These are phyloP conservation scores for Alces alces DNA, from an alignment of 2,113 vertebrate species.

Conservation along the genomic window DNA sequence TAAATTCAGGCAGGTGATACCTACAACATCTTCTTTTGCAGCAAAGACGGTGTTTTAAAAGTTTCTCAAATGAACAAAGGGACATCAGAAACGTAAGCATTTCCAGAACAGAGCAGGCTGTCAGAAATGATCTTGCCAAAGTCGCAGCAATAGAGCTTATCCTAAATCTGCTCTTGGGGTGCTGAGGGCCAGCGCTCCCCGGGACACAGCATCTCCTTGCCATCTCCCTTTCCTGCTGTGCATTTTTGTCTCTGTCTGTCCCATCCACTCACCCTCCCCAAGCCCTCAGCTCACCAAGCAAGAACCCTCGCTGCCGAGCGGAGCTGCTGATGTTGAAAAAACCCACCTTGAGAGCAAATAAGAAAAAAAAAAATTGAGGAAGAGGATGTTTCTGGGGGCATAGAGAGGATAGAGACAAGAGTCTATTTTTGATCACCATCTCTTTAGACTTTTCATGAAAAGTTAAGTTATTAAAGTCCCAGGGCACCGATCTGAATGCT, in stretches of 20 bases:
- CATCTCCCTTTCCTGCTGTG: not conserved
- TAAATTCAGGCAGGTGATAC: slow-evolving; percentile 53
- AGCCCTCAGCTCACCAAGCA: not conserved
- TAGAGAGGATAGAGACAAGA: not conserved
- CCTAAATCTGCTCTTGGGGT: slow-evolving; percentile 19
- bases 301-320: not conserved
- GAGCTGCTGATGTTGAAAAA: not conserved
- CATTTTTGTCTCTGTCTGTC: not conserved
- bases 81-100: slow-evolving; percentile 23
- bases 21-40: slow-evolving; percentile 59
- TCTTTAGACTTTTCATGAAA: slow-evolving; percentile 34
- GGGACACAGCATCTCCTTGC: not conserved
- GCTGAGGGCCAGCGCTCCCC: not conserved
- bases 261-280: not conserved
- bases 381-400: not conserved
- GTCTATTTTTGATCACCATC: not conserved
- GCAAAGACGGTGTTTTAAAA: slow-evolving; percentile 48
- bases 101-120: slow-evolving; percentile 54
- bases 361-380: not conserved
- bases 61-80: slow-evolving; percentile 71
- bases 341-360: slow-evolving; percentile 20
- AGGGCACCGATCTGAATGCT: slow-evolving; percentile 1
- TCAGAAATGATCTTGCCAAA: slow-evolving; percentile 68
- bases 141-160: slow-evolving; percentile 23
- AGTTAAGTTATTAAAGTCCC: not conserved